Evolutionary conservation across 2,888 invertebrate species (phyloP).

Genomic region (Lumbricus terrestris): DNA sequence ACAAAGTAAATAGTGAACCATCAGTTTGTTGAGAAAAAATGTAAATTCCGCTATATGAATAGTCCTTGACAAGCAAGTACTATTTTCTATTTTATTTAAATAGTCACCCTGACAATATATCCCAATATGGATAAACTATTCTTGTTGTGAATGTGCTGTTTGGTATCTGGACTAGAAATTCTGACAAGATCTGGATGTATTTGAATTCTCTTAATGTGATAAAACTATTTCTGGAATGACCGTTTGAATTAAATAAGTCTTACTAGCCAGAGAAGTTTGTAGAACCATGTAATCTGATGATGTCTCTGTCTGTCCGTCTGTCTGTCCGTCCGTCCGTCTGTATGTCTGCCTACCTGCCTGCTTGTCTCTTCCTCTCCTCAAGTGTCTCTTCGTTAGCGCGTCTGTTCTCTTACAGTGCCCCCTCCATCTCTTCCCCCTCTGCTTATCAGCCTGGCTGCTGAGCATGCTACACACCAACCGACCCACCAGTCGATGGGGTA

Average conservation of each 20-base stretch:
- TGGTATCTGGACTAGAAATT: too few species aligned
- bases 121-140: too few species aligned
- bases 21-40: too few species aligned
- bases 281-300: not conserved
- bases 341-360: not conserved
- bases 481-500: not conserved
- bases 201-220: not conserved
- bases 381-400: not conserved
- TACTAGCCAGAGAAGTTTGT: not conserved
- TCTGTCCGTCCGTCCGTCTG: not conserved
- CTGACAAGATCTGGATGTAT: not conserved
- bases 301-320: not conserved
- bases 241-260: not conserved
- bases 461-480: not conserved
- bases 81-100: too few species aligned
- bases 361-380: not conserved
- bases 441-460: not conserved
- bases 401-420: not conserved
- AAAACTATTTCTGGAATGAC: not conserved
- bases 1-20: too few species aligned
- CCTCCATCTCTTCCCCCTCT: not conserved
- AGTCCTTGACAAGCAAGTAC: too few species aligned
- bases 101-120: too few species aligned
- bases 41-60: too few species aligned
- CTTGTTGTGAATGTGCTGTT: too few species aligned